Evolutionary conservation across 2,113 vertebrate genomes (phyloP).

Genomic region (Varanus salvator): DNA sequence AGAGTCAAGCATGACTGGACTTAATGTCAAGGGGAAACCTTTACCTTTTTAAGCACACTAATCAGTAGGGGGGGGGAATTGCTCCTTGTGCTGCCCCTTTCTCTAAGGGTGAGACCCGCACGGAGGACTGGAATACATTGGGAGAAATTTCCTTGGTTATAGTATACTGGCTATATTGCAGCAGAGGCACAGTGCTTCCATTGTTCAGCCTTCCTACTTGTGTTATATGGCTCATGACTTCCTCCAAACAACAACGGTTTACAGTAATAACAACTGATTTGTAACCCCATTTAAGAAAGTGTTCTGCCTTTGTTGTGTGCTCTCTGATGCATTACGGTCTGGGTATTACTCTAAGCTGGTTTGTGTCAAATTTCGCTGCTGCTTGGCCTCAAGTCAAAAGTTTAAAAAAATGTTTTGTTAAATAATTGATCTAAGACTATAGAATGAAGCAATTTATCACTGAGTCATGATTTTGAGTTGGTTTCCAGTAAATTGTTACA

Average conservation of each 20-base stretch:
- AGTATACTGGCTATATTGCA: conserved; percentile 10
- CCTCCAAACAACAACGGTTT: conserved; percentile 43
- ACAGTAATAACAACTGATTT: conserved; percentile 53
- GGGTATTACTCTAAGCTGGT: conserved; percentile 48
- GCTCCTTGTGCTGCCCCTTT: neutral
- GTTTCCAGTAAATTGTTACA: conserved; percentile 65
- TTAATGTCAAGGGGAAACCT: no score
- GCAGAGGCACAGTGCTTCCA: conserved; percentile 35
- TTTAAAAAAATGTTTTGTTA: conserved; percentile 55
- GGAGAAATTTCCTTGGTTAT: neutral
- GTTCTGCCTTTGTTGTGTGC: conserved; percentile 31
- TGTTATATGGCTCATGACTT: conserved; percentile 27
- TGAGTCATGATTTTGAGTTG: conserved; percentile 61
- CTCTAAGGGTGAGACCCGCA: neutral
- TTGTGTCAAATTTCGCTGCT: conserved; percentile 26
- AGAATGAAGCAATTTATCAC: conserved; percentile 58
- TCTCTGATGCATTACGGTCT: conserved; percentile 48
- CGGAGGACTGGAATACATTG: neutral
- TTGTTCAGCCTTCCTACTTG: conserved; percentile 44
- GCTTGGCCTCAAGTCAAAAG: conserved; percentile 48
- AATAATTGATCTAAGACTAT: conserved; percentile 53
- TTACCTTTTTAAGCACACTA: neutral
- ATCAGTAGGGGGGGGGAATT: neutral
- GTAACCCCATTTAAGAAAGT: conserved; percentile 49
- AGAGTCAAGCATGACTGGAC: no score